Conservation (phyloP, 2,888 invertebrate genomes). For the Stratiomys singularior region DNA sequence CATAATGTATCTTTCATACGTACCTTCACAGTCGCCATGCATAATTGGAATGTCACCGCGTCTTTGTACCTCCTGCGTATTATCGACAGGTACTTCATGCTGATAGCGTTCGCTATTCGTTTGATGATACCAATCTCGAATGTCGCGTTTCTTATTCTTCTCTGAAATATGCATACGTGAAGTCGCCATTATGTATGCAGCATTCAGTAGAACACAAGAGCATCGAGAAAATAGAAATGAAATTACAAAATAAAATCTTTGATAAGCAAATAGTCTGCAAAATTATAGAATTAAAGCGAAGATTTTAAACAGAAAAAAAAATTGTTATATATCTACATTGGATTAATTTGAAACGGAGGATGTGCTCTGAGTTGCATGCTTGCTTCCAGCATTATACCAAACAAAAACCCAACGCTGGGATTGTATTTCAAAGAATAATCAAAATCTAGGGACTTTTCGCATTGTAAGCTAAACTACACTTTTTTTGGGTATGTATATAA, state of each 20-base stretch:
- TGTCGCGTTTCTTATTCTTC: conserved; percentile 65
- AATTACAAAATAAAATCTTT: neutral
- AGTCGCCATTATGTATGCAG: neutral
- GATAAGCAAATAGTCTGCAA: neutral
- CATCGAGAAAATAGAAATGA: neutral
- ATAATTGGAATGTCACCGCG: conserved; percentile 76
- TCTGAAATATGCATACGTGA: conserved; percentile 55
- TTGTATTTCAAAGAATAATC: too few relatives aligned
- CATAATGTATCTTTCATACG: conserved; percentile 47
- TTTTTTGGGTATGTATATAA: too few relatives aligned
- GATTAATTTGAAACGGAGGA: too few relatives aligned
- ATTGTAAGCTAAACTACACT: too few relatives aligned
- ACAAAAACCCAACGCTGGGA: too few relatives aligned
- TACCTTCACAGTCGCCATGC: conserved; percentile 71
- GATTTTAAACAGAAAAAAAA: neutral
- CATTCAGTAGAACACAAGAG: too few relatives aligned
- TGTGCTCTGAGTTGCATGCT: too few relatives aligned
- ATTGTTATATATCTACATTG: too few relatives aligned
- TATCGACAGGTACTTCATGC: conserved; percentile 61
- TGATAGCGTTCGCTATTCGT: conserved; percentile 59
- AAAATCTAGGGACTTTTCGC: too few relatives aligned
- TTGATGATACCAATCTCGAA: conserved; percentile 61
- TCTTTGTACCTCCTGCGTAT: conserved; percentile 65
- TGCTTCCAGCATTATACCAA: too few relatives aligned
- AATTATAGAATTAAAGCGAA: conserved; percentile 8